phyloP scores from a whole-genome alignment of 1,140 invertebrate genomes.

The Lasioglossum baleicum region DNA sequence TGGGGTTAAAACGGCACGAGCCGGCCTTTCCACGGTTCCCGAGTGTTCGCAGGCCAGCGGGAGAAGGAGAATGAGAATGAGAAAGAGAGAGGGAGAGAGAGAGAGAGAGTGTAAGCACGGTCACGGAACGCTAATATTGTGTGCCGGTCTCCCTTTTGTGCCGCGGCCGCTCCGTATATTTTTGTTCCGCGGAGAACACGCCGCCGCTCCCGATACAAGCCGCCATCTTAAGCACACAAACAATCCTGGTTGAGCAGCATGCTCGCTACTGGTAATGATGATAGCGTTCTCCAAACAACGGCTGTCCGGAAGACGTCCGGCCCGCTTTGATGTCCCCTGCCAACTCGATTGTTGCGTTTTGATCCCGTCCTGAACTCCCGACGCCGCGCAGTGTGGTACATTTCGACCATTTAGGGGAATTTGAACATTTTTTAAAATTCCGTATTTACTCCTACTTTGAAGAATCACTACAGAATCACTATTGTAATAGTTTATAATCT shows the following conservation, averaged over 20 bases:
- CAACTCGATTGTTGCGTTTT: background rate
- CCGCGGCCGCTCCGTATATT: constrained; percentile 59
- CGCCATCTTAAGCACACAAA: constrained; percentile 67
- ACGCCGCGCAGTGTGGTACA: too few relatives aligned
- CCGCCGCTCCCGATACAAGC: constrained; percentile 36
- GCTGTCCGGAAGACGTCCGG: constrained; percentile 9
- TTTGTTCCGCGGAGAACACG: constrained; percentile 61
- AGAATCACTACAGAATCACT: too few relatives aligned
- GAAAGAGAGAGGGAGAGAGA: too few relatives aligned
- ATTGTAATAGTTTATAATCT: too few relatives aligned
- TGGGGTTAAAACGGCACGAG: constrained; percentile 36
- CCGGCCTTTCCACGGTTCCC: constrained; percentile 29
- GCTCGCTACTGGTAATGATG: constrained; percentile 36
- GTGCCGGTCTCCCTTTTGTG: constrained; percentile 35
- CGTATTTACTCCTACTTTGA: too few relatives aligned
- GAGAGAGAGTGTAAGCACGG: constrained; percentile 10
- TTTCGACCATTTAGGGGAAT: too few relatives aligned
- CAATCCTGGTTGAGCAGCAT: constrained; percentile 19
- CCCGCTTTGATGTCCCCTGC: constrained; percentile 21
- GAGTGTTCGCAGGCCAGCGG: constrained; percentile 36
- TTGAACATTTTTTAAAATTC: too few relatives aligned
- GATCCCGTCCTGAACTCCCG: background rate
- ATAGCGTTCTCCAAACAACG: constrained; percentile 39
- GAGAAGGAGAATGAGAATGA: too few relatives aligned
- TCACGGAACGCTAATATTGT: constrained; percentile 22